phyloP scores from a whole-genome alignment of 2,888 invertebrate species.

The Epirrita christyi region DNA sequence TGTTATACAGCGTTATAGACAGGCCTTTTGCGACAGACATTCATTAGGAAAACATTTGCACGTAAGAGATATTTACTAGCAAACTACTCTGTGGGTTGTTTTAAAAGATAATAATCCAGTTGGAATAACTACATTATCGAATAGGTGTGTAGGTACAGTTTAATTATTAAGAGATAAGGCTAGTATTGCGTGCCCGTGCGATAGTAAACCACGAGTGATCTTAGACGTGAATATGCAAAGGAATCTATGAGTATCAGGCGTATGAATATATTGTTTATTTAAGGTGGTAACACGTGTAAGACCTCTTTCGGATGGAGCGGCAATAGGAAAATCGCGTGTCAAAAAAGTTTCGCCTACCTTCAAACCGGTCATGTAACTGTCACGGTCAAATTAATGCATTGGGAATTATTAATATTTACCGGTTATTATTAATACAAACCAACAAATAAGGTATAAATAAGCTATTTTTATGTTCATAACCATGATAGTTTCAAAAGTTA shows the following conservation, averaged over 20 bases:
- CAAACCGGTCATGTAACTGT: too few relatives aligned
- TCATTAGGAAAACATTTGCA: background rate
- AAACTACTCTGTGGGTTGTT: conserved; percentile 56
- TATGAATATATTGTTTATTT: background rate
- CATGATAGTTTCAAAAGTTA: too few relatives aligned
- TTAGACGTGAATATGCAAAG: background rate
- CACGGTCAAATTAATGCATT: too few relatives aligned
- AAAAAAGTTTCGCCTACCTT: too few relatives aligned
- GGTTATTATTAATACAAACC: too few relatives aligned
- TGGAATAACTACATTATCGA: conserved; percentile 21
- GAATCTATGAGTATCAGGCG: background rate
- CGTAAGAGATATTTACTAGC: conserved; percentile 47
- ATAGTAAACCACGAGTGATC: conserved; percentile 47
- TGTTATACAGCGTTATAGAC: conserved; percentile 3
- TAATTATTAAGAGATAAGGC: conserved; percentile 49
- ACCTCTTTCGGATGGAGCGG: too few relatives aligned
- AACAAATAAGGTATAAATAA: too few relatives aligned
- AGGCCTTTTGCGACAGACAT: background rate
- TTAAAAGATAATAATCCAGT: conserved; percentile 2
- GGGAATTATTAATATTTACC: too few relatives aligned
- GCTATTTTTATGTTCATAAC: too few relatives aligned
- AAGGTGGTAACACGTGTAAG: too few relatives aligned
- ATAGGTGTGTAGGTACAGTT: conserved; percentile 54
- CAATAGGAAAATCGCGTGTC: too few relatives aligned
- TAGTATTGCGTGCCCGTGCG: conserved; percentile 53